phyloP scores from a whole-genome alignment of 2,888 invertebrate species.

The Mythimna loreyi region DNA sequence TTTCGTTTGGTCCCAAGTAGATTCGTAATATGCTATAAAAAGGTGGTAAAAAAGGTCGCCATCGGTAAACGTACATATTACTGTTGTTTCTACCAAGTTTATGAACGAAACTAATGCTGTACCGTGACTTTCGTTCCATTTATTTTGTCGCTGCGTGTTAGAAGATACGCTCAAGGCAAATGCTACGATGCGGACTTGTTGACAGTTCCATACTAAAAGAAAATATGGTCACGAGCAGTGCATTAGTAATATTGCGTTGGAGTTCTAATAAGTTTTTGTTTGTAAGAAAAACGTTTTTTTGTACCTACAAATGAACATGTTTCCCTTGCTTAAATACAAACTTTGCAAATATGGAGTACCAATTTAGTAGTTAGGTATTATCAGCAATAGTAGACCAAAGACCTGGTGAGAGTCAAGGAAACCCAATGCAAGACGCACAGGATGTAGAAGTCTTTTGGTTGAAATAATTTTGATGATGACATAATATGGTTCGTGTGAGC shows the following conservation, averaged over 20 bases:
- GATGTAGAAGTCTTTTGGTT: too few species aligned
- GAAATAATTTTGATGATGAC: too few species aligned
- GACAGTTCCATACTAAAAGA: not conserved
- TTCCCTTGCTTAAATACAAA: too few species aligned
- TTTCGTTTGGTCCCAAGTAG: conserved; percentile 43
- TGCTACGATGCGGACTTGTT: not conserved
- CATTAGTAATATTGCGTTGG: not conserved
- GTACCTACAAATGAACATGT: too few species aligned
- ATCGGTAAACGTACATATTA: conserved; percentile 45
- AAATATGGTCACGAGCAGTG: too few species aligned
- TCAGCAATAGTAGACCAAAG: too few species aligned
- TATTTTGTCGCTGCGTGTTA: conserved; percentile 10
- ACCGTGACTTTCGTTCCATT: not conserved
- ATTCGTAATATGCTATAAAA: conserved; percentile 61
- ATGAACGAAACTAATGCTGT: conserved; percentile 21
- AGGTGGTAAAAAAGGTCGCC: conserved; percentile 60
- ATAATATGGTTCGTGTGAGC: too few species aligned
- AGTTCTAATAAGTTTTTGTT: not conserved
- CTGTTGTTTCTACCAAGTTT: conserved; percentile 47
- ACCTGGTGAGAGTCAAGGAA: too few species aligned
- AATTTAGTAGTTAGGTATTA: too few species aligned
- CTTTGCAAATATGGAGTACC: too few species aligned
- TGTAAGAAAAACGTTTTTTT: too few species aligned
- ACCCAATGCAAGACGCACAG: too few species aligned
- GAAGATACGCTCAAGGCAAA: not conserved